Conservation (phyloP, 1,140 invertebrate species). For the Ditylenchus dipsaci region DNA sequence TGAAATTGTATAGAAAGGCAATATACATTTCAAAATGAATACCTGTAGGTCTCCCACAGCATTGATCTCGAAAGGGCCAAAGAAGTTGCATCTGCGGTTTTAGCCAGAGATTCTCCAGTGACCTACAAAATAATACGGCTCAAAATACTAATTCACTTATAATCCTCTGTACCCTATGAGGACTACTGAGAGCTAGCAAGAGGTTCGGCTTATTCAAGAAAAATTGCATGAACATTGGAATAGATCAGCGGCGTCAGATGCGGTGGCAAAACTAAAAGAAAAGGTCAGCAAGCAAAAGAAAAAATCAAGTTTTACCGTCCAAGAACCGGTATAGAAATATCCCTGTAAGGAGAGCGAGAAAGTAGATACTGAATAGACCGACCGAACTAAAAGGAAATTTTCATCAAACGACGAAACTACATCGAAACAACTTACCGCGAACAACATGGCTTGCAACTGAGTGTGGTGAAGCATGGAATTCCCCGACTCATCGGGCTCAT, state of each 20-base stretch:
- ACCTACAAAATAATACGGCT: no score
- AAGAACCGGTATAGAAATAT: conserved; percentile 49
- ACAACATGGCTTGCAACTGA: conserved; percentile 46
- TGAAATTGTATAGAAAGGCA: conserved; percentile 21
- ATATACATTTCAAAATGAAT: conserved; percentile 48
- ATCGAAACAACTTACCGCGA: conserved; percentile 36
- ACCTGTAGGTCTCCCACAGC: conserved; percentile 54
- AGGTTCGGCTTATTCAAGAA: conserved; percentile 54
- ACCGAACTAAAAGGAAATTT: conserved; percentile 45
- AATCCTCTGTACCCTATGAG: conserved; percentile 36
- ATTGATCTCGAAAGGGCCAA: conserved; percentile 38
- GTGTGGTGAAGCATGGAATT: conserved; percentile 47
- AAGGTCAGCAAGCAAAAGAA: no score
- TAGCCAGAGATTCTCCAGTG: conserved; percentile 41
- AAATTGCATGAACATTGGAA: conserved; percentile 51
- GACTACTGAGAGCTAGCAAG: conserved; percentile 46
- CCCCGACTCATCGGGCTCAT: conserved; percentile 36
- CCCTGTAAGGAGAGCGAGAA: conserved; percentile 50
- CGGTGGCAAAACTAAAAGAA: conserved; percentile 32
- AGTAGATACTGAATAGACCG: conserved; percentile 47
- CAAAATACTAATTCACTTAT: no score
- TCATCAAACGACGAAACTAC: no score
- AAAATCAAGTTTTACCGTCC: not conserved
- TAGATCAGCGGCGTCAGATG: conserved; percentile 54
- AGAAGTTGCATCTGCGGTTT: conserved; percentile 37